These are phyloP conservation scores for Tipula lateralis DNA, from an alignment of 2,888 invertebrate genomes.

Conservation along the genomic window DNA sequence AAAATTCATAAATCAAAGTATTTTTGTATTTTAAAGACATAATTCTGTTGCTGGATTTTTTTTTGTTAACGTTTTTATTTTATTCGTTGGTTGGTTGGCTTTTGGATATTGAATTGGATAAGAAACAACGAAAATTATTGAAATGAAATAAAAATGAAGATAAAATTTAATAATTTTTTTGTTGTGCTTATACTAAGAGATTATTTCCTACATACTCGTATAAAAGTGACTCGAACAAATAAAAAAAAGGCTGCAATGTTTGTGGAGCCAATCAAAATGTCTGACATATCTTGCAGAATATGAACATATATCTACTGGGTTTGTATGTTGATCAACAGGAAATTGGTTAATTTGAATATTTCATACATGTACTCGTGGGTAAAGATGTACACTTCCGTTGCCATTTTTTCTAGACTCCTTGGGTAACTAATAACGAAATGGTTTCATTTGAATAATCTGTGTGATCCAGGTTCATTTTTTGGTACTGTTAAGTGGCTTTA, in stretches of 20 bases:
- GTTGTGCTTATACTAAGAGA: not conserved
- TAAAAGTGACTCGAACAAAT: not conserved
- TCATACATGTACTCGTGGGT: not conserved
- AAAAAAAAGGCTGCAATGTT: conserved; percentile 6
- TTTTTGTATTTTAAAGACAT: conserved; percentile 7
- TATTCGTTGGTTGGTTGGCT: conserved; percentile 24
- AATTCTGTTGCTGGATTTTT: not conserved
- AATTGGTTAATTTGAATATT: not conserved
- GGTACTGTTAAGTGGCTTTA: no score
- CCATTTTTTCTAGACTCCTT: not conserved
- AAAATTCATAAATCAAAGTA: conserved; percentile 19
- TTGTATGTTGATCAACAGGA: not conserved
- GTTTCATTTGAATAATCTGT: no score
- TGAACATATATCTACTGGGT: not conserved
- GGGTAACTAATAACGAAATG: not conserved
- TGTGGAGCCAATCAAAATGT: not conserved
- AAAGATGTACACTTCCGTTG: not conserved
- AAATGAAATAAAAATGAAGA: conserved; percentile 24
- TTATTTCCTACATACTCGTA: not conserved
- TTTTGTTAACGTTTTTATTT: conserved; percentile 19
- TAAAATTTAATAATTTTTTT: conserved; percentile 14
- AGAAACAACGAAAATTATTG: not conserved
- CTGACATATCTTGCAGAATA: not conserved
- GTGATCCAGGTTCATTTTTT: no score
- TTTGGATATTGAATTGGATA: conserved; percentile 24